Evolutionary conservation across 2,888 invertebrate species (phyloP).

Genomic region (Amaurobius ferox): DNA sequence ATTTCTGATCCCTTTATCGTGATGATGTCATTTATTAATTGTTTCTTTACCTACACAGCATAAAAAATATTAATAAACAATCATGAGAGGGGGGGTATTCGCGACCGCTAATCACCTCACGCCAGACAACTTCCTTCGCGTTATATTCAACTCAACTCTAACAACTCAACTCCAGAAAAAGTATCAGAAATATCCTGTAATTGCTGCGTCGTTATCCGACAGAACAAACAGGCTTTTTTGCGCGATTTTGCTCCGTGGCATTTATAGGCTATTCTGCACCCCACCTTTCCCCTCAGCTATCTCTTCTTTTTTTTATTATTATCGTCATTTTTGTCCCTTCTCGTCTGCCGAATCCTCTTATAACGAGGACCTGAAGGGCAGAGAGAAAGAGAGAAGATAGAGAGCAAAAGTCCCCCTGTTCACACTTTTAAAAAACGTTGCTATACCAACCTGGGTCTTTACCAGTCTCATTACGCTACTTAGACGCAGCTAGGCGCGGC

Average conservation of each 20-base stretch:
- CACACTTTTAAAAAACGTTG: conserved; percentile 67
- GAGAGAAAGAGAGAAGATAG: background rate
- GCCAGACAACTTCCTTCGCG: background rate
- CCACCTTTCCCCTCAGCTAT: conserved; percentile 11
- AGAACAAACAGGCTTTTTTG: conserved; percentile 29
- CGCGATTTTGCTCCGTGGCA: conserved; percentile 53
- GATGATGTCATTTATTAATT: no score
- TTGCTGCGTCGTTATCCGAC: conserved; percentile 65
- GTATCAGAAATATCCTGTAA: conserved; percentile 37
- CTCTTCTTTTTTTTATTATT: background rate
- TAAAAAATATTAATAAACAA: no score
- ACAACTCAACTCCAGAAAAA: conserved; percentile 64
- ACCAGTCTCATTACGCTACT: conserved; percentile 68
- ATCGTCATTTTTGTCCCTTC: background rate
- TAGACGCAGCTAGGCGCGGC: conserved; percentile 39
- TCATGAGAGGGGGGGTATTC: no score
- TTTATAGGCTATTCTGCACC: conserved; percentile 52
- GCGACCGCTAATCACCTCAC: conserved; percentile 1
- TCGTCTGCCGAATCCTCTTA: conserved; percentile 42
- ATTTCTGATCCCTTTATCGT: no score
- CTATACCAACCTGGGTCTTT: conserved; percentile 60
- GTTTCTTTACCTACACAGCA: no score
- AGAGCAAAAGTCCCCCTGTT: conserved; percentile 38
- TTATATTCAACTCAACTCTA: no score
- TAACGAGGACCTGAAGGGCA: conserved; percentile 67